phyloP scores from a whole-genome alignment of 2,113 vertebrate genomes.

The Chaetura pelagica region DNA sequence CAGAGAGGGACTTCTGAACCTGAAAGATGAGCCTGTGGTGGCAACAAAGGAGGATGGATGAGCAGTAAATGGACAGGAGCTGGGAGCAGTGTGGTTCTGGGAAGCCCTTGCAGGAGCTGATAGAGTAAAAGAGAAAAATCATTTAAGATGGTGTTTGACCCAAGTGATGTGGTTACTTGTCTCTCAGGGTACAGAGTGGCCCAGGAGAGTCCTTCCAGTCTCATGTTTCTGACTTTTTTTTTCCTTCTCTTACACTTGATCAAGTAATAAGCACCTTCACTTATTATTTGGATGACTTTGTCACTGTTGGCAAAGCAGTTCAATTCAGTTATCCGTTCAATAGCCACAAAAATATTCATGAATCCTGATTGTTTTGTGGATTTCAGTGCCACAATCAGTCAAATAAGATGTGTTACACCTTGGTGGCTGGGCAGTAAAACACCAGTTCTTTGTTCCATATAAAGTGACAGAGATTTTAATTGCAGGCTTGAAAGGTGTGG shows the following conservation, averaged over 20 bases:
- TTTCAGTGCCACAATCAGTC: conserved; percentile 48
- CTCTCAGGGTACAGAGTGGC: background rate
- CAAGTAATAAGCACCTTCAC: background rate
- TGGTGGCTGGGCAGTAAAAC: conserved; percentile 40
- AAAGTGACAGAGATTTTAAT: conserved; percentile 70
- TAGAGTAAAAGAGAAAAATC: background rate
- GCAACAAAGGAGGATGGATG: background rate
- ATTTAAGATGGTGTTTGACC: background rate
- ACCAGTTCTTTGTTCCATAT: conserved; percentile 13
- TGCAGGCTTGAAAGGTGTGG: conserved; percentile 49
- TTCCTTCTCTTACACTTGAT: background rate
- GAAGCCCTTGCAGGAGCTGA: background rate
- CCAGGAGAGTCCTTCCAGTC: background rate
- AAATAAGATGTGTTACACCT: conserved; percentile 18
- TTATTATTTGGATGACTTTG: conserved; percentile 16
- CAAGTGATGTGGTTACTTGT: background rate
- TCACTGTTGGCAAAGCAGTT: conserved; percentile 31
- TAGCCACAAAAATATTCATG: conserved; percentile 21
- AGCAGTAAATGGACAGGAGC: background rate
- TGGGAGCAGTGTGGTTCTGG: background rate
- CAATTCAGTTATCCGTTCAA: background rate
- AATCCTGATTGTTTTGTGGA: conserved; percentile 47
- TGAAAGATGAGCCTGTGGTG: background rate
- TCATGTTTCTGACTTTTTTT: background rate
- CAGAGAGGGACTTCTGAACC: background rate